Conservation (phyloP, 2,113 vertebrate genomes). For the Manacus vitellinus region DNA sequence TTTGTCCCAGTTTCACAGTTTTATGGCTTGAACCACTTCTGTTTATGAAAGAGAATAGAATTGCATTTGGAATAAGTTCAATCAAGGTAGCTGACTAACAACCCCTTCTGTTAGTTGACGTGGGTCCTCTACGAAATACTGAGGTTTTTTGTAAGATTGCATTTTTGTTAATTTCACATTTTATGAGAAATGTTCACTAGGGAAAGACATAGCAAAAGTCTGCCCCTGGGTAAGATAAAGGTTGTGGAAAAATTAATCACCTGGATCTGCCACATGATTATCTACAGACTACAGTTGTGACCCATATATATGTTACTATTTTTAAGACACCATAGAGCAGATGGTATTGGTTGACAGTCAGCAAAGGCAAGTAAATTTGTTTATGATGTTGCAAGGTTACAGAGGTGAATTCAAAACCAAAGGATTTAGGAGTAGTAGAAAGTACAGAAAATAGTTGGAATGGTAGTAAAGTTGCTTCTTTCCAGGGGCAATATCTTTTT, state of each 20-base stretch:
- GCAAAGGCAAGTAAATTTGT: slow-evolving; percentile 61
- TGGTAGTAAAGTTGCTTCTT: slow-evolving; percentile 79
- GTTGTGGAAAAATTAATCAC: slow-evolving; percentile 40
- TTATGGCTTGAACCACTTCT: slow-evolving; percentile 44
- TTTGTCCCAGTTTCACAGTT: slow-evolving; percentile 33
- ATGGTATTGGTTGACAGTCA: slow-evolving; percentile 68
- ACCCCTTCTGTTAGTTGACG: slow-evolving; percentile 69
- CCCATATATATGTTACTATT: slow-evolving; percentile 66
- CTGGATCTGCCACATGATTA: slow-evolving; percentile 50
- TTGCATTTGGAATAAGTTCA: slow-evolving; percentile 74
- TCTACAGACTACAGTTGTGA: slow-evolving; percentile 71
- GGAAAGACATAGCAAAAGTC: slow-evolving; percentile 60
- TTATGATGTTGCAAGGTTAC: slow-evolving; percentile 59
- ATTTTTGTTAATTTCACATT: slow-evolving; percentile 74
- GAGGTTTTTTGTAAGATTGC: slow-evolving; percentile 14
- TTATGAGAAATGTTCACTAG: slow-evolving; percentile 56
- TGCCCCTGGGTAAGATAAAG: slow-evolving; percentile 65
- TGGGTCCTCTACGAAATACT: slow-evolving; percentile 65
- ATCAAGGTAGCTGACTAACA: slow-evolving; percentile 71
- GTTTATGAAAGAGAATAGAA: slow-evolving; percentile 39
- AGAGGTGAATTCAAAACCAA: slow-evolving; percentile 77
- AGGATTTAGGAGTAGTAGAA: slow-evolving; percentile 83
- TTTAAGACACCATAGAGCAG: slow-evolving; percentile 68
- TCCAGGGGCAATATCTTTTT: slow-evolving; percentile 76
- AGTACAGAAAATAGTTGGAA: slow-evolving; percentile 76